Conservation (phyloP, 1,140 invertebrate genomes). For the Oryzaephilus surinamensis region DNA sequence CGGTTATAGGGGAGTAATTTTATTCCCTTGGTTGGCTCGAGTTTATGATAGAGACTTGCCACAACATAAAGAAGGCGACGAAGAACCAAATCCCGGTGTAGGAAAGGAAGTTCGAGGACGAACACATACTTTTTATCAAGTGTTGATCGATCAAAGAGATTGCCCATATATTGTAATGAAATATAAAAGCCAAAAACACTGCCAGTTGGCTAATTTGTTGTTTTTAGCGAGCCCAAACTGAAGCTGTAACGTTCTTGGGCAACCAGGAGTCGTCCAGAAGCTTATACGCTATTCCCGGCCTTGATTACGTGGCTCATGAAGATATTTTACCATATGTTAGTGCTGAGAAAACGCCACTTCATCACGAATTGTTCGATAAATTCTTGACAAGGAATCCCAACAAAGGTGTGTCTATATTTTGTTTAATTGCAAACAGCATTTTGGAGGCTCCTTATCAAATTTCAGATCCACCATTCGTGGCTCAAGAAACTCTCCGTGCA, state of each 20-base stretch:
- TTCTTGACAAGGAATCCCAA: slow-evolving; percentile 75
- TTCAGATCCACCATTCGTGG: slow-evolving; percentile 72
- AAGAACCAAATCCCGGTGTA: slow-evolving; percentile 37
- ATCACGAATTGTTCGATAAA: slow-evolving; percentile 94
- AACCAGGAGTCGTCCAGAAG: slow-evolving; percentile 89
- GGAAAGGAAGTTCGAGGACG: slow-evolving; percentile 82
- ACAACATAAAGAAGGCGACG: slow-evolving; percentile 27
- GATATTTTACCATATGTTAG: slow-evolving; percentile 83
- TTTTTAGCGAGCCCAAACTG: slow-evolving; percentile 81
- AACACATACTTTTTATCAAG: slow-evolving; percentile 94
- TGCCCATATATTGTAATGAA: slow-evolving; percentile 82
- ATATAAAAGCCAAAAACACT: not conserved
- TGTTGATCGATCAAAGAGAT: slow-evolving; percentile 91
- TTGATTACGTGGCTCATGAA: slow-evolving; percentile 96
- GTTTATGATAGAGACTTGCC: slow-evolving; percentile 88
- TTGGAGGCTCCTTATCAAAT: too few relatives aligned
- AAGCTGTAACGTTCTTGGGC: slow-evolving; percentile 94
- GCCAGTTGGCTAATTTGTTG: slow-evolving; percentile 3
- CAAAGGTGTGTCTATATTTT: slow-evolving; percentile 46
- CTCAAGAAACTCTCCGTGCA: slow-evolving; percentile 80
- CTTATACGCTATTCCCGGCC: slow-evolving; percentile 86
- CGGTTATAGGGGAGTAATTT: slow-evolving; percentile 87
- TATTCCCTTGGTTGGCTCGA: slow-evolving; percentile 91
- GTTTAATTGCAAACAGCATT: slow-evolving; percentile 2
- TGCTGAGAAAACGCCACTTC: slow-evolving; percentile 69